These are phyloP conservation scores for Herminia tarsipennalis DNA, from an alignment of 2,888 invertebrate genomes.

Conservation along the genomic window DNA sequence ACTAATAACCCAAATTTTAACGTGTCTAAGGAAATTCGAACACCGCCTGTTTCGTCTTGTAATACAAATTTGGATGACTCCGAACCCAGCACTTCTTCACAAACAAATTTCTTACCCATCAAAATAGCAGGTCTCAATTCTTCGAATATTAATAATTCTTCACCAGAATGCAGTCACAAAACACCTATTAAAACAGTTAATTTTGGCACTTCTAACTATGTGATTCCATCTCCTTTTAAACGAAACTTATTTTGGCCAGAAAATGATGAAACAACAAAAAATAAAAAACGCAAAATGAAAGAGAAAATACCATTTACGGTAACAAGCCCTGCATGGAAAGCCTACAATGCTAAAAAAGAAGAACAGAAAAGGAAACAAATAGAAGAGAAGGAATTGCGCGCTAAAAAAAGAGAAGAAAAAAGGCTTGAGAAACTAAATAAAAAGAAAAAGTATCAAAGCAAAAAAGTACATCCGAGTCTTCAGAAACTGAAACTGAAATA, in stretches of 20 bases:
- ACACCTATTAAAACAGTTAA: neutral
- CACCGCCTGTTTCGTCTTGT: too few relatives aligned
- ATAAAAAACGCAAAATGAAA: neutral
- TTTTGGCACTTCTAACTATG: conserved; percentile 1
- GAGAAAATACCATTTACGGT: neutral
- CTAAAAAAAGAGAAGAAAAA: neutral
- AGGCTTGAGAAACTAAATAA: neutral
- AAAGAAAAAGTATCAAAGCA: neutral
- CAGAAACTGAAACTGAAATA: conserved; percentile 1
- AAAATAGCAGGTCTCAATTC: neutral
- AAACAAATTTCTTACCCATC: neutral
- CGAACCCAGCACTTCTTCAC: too few relatives aligned
- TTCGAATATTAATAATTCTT: neutral
- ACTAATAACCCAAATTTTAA: too few relatives aligned
- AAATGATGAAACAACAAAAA: conserved; percentile 5
- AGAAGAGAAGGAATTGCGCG: conserved; percentile 1
- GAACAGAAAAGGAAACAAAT: neutral
- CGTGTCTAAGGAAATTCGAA: too few relatives aligned
- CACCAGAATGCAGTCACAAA: neutral
- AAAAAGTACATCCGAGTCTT: neutral
- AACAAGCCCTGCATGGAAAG: neutral
- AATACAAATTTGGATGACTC: too few relatives aligned
- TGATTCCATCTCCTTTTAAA: conserved; percentile 11
- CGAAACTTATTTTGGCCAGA: conserved; percentile 12
- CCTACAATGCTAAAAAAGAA: neutral